Conservation (phyloP, 2,888 invertebrate genomes). For the Conus canariensis region DNA sequence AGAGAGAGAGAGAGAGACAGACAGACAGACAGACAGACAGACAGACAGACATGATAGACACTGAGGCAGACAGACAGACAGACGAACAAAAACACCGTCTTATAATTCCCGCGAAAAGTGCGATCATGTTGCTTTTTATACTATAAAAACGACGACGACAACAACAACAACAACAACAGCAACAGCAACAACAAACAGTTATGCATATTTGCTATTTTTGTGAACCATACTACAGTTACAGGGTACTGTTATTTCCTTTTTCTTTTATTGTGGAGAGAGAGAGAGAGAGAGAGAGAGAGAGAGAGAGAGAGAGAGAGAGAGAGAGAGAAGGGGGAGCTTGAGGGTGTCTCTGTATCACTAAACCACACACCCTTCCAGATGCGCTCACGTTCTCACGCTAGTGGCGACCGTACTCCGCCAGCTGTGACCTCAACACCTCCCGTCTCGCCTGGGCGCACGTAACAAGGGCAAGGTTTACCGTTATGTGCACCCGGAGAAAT, state of each 20-base stretch:
- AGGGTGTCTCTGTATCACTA: background rate
- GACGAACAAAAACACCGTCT: background rate
- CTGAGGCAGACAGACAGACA: background rate
- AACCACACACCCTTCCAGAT: background rate
- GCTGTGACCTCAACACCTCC: background rate
- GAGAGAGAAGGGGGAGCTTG: background rate
- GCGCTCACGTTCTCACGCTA: background rate
- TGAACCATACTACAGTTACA: background rate
- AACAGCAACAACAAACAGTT: background rate
- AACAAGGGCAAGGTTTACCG: slow-evolving; percentile 1
- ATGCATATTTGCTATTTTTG: background rate
- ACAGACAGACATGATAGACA: background rate
- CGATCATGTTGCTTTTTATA: too few species aligned
- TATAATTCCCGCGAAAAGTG: too few species aligned
- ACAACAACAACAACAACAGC: background rate
- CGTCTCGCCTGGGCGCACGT: slow-evolving; percentile 11
- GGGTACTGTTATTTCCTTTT: too few species aligned
- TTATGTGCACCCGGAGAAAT: background rate
- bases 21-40: background rate
- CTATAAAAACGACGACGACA: too few species aligned
- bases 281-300: background rate
- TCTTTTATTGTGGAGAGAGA: too few species aligned
- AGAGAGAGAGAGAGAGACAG: slow-evolving; percentile 11
- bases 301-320: background rate
- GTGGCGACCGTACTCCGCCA: background rate